Evolutionary conservation across 1,140 invertebrate species (phyloP), one percentile per base, ranked within the genome.

Genomic region (Lethocerus indicus): DNA sequence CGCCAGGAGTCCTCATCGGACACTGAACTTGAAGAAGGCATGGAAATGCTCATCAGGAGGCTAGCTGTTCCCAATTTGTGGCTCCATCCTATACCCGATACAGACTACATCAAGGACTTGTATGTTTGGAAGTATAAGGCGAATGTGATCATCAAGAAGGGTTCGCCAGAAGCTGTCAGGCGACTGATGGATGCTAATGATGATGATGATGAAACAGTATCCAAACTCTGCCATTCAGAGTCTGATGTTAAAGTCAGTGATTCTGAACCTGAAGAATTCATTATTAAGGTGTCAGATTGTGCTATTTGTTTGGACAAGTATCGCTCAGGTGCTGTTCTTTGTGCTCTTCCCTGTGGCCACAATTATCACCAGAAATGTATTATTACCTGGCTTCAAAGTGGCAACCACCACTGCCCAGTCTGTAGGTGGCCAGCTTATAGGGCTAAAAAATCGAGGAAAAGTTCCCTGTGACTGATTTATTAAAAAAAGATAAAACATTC

Each of bases 231-330:
- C 28, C 47, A 4, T 21, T 35, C n/a, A 42, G 21, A 13, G 40
- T 16, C n/a, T 16, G 20, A 12, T 9, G 9, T 42, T 9, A 9
- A 18, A 9, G 24, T 47, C 27, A 16, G 16, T 39, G 47, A 28
- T n/a, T n/a, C n/a, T n/a, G n/a, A n/a, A n/a, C n/a, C n/a, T n/a
- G n/a, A n/a, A n/a, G n/a, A n/a, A n/a, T n/a, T n/a, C 18, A 18
- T 36, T 23, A 46, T 51, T 4, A 51, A 53, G 21, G 56, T 54
- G 20, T 44, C 54, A 26, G 68, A 71, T 39, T 74, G 72, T 62
- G 67, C 70, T n/a, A 69, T 74, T 26, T 74, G 72, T 60, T 57
- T 74, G 40, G 72, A 73, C 20, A 54, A 56, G 18, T 74, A 71
- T 54, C 35, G 50, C n/a, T 43, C 51, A 21, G 60, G 59, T 9